These are phyloP conservation scores for Andrena minutula DNA, from an alignment of 2,888 invertebrate genomes.

Conservation along the genomic window DNA sequence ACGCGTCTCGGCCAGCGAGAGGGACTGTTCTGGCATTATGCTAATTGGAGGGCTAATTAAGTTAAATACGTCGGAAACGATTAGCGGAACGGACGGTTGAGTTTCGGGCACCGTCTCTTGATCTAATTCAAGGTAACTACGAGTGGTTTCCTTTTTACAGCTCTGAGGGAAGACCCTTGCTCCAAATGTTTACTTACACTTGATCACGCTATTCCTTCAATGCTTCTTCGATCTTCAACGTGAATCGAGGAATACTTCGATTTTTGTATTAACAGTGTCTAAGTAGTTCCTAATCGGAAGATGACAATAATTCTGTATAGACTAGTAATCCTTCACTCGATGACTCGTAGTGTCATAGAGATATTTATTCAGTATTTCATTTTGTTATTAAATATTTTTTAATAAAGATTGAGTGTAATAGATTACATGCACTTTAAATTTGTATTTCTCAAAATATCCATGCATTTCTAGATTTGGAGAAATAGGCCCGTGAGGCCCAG, in stretches of 20 bases:
- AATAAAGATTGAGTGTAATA: too few relatives aligned
- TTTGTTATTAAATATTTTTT: too few relatives aligned
- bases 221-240: background rate
- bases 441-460: too few relatives aligned
- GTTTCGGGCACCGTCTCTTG: conserved; percentile 1
- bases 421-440: too few relatives aligned
- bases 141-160: background rate
- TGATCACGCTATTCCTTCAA: background rate
- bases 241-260: background rate
- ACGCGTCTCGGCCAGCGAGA: background rate
- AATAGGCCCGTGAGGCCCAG: too few relatives aligned
- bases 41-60: conserved; percentile 41
- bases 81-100: conserved; percentile 14
- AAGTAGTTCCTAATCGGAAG: too few relatives aligned
- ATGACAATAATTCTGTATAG: too few relatives aligned
- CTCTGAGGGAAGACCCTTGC: background rate
- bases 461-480: too few relatives aligned
- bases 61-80: conserved; percentile 27
- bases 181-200: conserved; percentile 2
- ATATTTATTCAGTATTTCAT: too few relatives aligned
- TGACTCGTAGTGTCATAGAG: too few relatives aligned
- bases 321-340: too few relatives aligned
- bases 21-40: conserved; percentile 24
- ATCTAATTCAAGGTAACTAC: conserved; percentile 1
- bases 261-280: background rate